Conservation (phyloP, 2,888 invertebrate species). For the Erebia palarica region DNA sequence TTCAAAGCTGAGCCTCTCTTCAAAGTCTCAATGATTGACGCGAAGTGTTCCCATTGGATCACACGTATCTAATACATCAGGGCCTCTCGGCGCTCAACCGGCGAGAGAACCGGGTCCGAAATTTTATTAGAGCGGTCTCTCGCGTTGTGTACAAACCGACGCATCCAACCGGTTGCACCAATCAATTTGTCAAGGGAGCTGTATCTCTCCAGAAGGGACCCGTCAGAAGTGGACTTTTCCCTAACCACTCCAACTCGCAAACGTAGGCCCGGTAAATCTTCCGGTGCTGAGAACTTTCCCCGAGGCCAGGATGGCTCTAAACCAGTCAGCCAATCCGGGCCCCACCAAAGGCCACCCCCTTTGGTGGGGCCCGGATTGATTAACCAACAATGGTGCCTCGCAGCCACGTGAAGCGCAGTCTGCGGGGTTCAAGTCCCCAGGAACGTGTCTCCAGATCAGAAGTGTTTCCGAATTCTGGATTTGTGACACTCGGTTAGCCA, state of each 20-base stretch:
- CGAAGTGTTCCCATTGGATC: not conserved
- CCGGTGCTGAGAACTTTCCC: not conserved
- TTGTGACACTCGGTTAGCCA: not conserved
- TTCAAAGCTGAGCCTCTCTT: not conserved
- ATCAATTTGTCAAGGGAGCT: conserved; percentile 3
- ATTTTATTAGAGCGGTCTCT: not conserved
- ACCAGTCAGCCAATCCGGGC: not conserved
- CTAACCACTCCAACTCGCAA: not conserved
- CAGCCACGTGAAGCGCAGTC: not conserved
- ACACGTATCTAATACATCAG: not conserved
- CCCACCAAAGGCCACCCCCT: not conserved
- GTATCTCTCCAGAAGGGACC: not conserved
- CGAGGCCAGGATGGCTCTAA: not conserved
- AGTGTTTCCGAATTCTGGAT: not conserved
- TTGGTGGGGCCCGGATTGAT: no score
- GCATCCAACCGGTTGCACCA: not conserved
- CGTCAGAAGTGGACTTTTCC: not conserved
- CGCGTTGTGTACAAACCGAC: not conserved
- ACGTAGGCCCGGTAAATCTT: not conserved
- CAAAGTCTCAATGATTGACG: not conserved
- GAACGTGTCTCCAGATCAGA: not conserved
- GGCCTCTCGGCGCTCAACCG: not conserved
- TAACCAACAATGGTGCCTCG: not conserved
- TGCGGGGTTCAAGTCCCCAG: not conserved
- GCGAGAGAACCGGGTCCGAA: not conserved